These are phyloP conservation scores for Colletes latitarsis DNA, from an alignment of 1,140 invertebrate genomes.

Conservation along the genomic window DNA sequence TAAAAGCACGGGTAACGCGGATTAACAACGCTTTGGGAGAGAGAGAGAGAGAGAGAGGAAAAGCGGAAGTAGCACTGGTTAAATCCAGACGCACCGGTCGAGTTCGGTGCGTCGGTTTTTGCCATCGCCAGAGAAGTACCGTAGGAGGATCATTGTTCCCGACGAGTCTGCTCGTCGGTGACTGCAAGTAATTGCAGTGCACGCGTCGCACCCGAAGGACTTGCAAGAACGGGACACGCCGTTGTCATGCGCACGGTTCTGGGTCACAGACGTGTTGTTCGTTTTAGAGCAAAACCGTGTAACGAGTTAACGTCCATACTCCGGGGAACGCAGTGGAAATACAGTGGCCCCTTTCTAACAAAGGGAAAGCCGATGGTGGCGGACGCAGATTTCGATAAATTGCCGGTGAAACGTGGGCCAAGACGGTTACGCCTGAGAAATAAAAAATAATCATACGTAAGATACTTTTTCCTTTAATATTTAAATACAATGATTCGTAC, in stretches of 20 bases:
- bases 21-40: background rate
- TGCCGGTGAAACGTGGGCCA: no score
- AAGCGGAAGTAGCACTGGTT: background rate
- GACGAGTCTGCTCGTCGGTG: background rate
- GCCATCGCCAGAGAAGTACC: background rate
- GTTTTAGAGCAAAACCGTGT: constrained; percentile 60
- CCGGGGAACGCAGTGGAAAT: constrained; percentile 24
- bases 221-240: constrained; percentile 25
- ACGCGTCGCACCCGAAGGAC: background rate
- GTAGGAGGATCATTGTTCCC: constrained; percentile 10
- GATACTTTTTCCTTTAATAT: no score
- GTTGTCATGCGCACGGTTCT: constrained; percentile 25
- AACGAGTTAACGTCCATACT: constrained; percentile 55
- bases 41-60: no score
- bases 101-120: constrained; percentile 18
- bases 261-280: constrained; percentile 26
- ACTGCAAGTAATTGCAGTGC: constrained; percentile 34
- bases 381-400: no score
- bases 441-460: no score
- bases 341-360: constrained; percentile 1
- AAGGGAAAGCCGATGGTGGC: no score
- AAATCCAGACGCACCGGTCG: constrained; percentile 3
- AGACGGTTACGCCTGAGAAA: no score
- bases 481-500: no score
- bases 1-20: background rate